These are phyloP conservation scores for Antheraea assamensis DNA, from an alignment of 2,888 invertebrate genomes.

Conservation along the genomic window DNA sequence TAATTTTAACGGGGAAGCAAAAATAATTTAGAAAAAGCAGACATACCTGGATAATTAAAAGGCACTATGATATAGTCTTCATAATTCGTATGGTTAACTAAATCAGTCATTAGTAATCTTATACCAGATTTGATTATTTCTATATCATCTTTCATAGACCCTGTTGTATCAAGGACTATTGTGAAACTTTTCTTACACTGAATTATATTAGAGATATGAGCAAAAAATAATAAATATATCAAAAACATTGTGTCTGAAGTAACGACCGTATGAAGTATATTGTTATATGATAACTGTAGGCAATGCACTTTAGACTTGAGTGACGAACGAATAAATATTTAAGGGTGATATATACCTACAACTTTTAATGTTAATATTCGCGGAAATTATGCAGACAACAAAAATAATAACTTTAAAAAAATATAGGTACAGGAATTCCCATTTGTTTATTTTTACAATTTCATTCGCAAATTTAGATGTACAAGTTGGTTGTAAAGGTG, in stretches of 20 bases:
- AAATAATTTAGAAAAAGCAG: neutral
- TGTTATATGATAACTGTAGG: neutral
- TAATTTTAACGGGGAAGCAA: neutral
- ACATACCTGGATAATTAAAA: constrained; percentile 47
- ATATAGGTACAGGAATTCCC: no score
- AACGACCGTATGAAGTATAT: neutral
- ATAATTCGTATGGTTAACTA: constrained; percentile 28
- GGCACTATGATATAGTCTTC: constrained; percentile 43
- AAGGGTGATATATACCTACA: neutral
- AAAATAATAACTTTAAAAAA: neutral
- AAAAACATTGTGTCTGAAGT: constrained; percentile 15
- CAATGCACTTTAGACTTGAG: constrained; percentile 7
- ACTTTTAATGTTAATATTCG: neutral
- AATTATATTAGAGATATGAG: neutral
- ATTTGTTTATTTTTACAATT: neutral
- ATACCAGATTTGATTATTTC: constrained; percentile 47
- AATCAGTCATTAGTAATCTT: constrained; percentile 27
- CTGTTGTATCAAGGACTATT: constrained; percentile 55
- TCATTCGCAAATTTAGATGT: no score
- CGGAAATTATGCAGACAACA: neutral
- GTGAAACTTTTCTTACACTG: constrained; percentile 50
- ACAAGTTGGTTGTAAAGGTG: no score
- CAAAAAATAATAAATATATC: constrained; percentile 6
- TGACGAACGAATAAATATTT: neutral
- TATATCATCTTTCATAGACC: constrained; percentile 53